phyloP scores from a whole-genome alignment of 2,888 invertebrate species.

The Biston betularia region DNA sequence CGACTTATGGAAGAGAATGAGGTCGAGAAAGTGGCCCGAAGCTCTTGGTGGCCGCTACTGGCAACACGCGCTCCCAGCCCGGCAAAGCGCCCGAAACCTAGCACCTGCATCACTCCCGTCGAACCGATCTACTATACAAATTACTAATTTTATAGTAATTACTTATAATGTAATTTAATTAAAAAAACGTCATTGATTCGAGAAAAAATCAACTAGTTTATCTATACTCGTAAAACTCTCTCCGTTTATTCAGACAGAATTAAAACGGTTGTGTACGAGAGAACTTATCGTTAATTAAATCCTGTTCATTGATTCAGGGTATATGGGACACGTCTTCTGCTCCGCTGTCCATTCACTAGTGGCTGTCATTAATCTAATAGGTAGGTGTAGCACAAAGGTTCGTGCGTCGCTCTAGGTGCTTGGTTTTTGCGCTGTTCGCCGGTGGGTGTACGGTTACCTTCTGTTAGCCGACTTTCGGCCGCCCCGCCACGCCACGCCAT shows the following conservation, averaged over 20 bases:
- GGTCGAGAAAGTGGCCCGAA: constrained; percentile 78
- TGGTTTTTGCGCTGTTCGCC: constrained; percentile 69
- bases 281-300: constrained; percentile 69
- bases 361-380: constrained; percentile 75
- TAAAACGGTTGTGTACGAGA: constrained; percentile 50
- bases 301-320: constrained; percentile 61
- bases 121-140: constrained; percentile 33
- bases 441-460: constrained; percentile 75
- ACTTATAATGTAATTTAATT: too few relatives aligned
- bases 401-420: constrained; percentile 66
- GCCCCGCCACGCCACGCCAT: constrained; percentile 69
- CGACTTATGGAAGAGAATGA: constrained; percentile 75
- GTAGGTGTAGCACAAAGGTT: constrained; percentile 73
- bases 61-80: constrained; percentile 32
- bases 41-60: constrained; percentile 39
- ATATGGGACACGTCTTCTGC: constrained; percentile 59
- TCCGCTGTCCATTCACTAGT: constrained; percentile 68
- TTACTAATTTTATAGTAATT: too few relatives aligned
- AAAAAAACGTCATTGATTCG: too few relatives aligned
- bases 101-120: background rate
- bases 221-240: constrained; percentile 63
- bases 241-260: constrained; percentile 55
- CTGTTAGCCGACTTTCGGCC: constrained; percentile 81
- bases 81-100: background rate
- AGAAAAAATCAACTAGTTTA: constrained; percentile 50